Base-by-base conservation (phyloP, 2,113 vertebrate species). In the Entelurus aequoreus region DNA sequence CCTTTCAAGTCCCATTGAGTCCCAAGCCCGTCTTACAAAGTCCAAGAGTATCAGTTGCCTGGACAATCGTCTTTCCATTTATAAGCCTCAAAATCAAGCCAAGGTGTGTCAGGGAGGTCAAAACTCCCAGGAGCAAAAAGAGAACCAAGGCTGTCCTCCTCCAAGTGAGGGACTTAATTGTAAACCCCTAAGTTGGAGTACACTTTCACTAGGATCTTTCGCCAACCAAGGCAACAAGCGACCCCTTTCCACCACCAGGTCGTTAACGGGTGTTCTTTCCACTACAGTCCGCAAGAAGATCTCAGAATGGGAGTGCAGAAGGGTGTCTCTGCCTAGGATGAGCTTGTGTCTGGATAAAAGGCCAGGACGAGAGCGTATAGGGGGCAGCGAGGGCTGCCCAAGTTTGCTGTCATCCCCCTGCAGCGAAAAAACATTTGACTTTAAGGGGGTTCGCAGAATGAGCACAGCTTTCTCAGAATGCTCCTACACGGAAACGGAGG, bases 381-480 rank as follows among this genome's bases (percentile, higher is more conserved):
- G 86, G 0, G 90, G 87, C 85, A 95, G 94, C 69, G 96, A 98
- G 83, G 92, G 93, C 86, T 95, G 94, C 78, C 91, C 95, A 67
- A 96, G 94, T 0, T 85, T 95, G 77, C 87, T 93, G 68, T 91
- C 95, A 6, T 96, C 96, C 63, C 94, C 97, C 48, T 96, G 95
- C 80, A 94, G 93, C 0, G 96, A 97, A 56, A 96, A 96, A 84
- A 91, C 93, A 0, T 97, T 98, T 37, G 95, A 98, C 83, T 96
- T 97, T 76, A 98, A 94, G 86, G 92, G 92, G 60, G 87, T 92
- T 76, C 92, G 94, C 80, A 97, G 96, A 80, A 97, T 95, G 94
- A 98, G 95, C 87, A 92, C 92, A 44, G 95, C 97, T 0, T 97
- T 97, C 88, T 98, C 96, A 0, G 96, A 98, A 88, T 97, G 95